Base-by-base conservation (phyloP, 2,888 invertebrate species). In the Nemotelus nigrinus region DNA sequence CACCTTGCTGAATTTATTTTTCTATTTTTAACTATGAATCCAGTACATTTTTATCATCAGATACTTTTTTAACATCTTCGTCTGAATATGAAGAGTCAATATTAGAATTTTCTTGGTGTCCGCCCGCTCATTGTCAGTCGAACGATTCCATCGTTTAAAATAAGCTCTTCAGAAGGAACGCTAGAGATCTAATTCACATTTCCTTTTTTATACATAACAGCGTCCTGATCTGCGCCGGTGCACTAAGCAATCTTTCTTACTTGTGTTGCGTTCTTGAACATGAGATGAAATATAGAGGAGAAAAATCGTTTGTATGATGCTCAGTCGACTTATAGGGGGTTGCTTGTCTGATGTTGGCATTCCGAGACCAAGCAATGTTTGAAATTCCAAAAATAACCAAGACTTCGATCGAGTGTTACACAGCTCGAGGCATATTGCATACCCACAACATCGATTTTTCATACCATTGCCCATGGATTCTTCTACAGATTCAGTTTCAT, bases 321-420 rank as follows among this genome's bases (percentile, higher is more conserved):
- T 10, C 3, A 8, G 3, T 3, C 45, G 53, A n/a, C 47, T 70
- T 25, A 10, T 70, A 41, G 41, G 10, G 25, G 70, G 70, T 10
- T 8, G 53, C 3, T n/a, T 25, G 41, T 43, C 39, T 6, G n/a
- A 43, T 25, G 55, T 55, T 41, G 41, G 43, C 43, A 55, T 43
- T 25, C 50, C 47, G 55, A 41, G 53, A 55, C 70, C 10, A 53
- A 70, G 55, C 55, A 70, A 53, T 55, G 55, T 70, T 55, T 55
- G 3, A n/a, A 48, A 53, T 70, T 70, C 70, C 70, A 70, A 70
- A 70, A 70, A 70, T 70, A 70, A 55, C 55, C 55, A 53, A 55
- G 41, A 70, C 70, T 55, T 53, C 43, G 25, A 25, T 25, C 25
- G 25, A 25, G 25, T 25, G 25, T 25, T 25, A 25, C 25, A 25